These are phyloP conservation scores for Didymodactylos carnosus DNA, from an alignment of 2,888 invertebrate species.

Conservation along the genomic window DNA sequence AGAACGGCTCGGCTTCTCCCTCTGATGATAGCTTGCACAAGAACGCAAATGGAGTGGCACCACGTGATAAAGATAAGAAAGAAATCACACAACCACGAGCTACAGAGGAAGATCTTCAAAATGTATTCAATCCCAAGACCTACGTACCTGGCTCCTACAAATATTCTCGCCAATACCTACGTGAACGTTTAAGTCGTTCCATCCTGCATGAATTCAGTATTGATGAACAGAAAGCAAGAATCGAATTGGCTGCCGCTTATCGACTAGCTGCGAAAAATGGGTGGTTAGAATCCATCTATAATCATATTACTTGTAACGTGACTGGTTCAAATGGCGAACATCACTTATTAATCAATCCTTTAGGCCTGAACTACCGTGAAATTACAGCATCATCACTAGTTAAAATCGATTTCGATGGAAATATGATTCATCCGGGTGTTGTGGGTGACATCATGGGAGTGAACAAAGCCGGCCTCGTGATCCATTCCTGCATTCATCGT, in stretches of 20 bases:
- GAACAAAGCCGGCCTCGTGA: conserved; percentile 11
- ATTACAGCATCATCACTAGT: conserved; percentile 73
- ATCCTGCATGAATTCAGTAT: background rate
- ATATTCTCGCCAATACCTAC: background rate
- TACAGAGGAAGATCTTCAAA: background rate
- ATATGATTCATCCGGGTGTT: conserved; percentile 14
- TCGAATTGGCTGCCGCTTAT: conserved; percentile 73
- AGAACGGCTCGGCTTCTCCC: too few species aligned
- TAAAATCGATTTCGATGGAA: conserved; percentile 51
- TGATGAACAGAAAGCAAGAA: background rate
- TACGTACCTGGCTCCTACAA: background rate
- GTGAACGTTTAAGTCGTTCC: background rate
- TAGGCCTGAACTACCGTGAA: conserved; percentile 79
- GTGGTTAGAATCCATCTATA: conserved; percentile 74
- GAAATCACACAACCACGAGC: background rate
- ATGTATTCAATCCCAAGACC: background rate
- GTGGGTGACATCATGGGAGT: conserved; percentile 10
- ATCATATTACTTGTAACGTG: conserved; percentile 57
- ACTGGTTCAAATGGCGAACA: conserved; percentile 53
- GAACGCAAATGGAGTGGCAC: too few species aligned
- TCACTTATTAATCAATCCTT: conserved; percentile 60
- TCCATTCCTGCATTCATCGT: conserved; percentile 12
- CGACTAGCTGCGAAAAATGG: conserved; percentile 81
- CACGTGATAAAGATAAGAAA: too few species aligned
- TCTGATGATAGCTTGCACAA: too few species aligned